Conservation (phyloP, 1,140 invertebrate genomes). For the Listronotus oregonensis region DNA sequence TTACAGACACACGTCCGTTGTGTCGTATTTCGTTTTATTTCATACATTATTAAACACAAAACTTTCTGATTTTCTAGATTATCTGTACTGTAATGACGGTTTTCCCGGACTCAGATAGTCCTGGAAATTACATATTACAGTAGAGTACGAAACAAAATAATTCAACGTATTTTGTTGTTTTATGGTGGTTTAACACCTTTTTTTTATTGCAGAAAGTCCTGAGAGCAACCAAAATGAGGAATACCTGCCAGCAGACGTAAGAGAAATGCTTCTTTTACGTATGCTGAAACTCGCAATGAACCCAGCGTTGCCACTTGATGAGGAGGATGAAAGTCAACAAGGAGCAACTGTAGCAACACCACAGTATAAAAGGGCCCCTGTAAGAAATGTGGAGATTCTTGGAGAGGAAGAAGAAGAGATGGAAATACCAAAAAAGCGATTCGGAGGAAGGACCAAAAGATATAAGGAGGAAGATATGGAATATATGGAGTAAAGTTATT, state of each 20-base stretch:
- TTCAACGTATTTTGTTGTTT: no score
- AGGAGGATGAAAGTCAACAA: constrained; percentile 42
- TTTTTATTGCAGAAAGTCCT: neutral
- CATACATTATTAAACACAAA: no score
- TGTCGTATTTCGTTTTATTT: no score
- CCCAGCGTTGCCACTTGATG: constrained; percentile 61
- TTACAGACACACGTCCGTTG: no score
- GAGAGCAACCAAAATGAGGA: constrained; percentile 54
- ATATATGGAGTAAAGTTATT: constrained; percentile 31
- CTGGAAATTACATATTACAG: no score
- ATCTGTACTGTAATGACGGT: no score
- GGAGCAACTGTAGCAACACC: constrained; percentile 43
- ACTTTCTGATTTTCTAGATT: no score
- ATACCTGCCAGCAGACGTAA: constrained; percentile 67
- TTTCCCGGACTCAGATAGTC: no score
- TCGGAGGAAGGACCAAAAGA: constrained; percentile 16
- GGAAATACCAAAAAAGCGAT: neutral
- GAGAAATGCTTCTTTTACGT: constrained; percentile 69
- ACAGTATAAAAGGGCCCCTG: constrained; percentile 57
- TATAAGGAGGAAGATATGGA: constrained; percentile 37
- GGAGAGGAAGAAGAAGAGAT: constrained; percentile 53
- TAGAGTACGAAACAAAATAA: no score
- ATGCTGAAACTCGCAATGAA: constrained; percentile 74
- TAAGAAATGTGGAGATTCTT: constrained; percentile 65
- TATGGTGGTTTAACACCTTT: no score